Evolutionary conservation across 2,113 vertebrate species (phyloP).

Genomic region (Mesocricetus auratus): DNA sequence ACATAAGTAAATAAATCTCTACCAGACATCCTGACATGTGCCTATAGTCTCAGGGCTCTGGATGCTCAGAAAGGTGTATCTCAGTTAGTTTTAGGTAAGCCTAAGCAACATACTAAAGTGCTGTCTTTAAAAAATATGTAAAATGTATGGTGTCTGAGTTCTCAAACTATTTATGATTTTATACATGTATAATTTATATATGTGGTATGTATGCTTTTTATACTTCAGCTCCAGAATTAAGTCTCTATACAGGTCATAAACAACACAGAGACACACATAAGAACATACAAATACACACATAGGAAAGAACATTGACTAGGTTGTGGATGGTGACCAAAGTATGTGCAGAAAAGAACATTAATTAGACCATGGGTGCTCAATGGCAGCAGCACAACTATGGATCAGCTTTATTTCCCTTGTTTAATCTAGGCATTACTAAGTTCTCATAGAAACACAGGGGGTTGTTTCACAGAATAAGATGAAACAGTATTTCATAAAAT

Average conservation of each 20-base stretch:
- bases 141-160: background rate
- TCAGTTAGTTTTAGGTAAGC: background rate
- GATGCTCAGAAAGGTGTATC: background rate
- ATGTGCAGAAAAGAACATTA: background rate
- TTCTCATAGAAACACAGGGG: background rate
- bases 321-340: background rate
- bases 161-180: background rate
- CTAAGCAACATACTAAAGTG: background rate
- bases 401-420: background rate
- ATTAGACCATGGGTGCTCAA: background rate
- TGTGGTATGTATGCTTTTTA: background rate
- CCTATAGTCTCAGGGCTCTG: no score
- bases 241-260: background rate
- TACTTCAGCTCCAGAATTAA: background rate
- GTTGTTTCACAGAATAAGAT: background rate
- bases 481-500: slow-evolving; percentile 20
- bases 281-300: background rate
- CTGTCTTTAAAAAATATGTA: background rate
- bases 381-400: background rate
- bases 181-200: background rate
- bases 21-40: no score
- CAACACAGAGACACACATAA: background rate
- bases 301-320: background rate
- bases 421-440: slow-evolving; percentile 6
- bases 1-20: no score